Evolutionary conservation across 2,113 vertebrate species (phyloP).

Genomic region (Callocephalon fimbriatum): DNA sequence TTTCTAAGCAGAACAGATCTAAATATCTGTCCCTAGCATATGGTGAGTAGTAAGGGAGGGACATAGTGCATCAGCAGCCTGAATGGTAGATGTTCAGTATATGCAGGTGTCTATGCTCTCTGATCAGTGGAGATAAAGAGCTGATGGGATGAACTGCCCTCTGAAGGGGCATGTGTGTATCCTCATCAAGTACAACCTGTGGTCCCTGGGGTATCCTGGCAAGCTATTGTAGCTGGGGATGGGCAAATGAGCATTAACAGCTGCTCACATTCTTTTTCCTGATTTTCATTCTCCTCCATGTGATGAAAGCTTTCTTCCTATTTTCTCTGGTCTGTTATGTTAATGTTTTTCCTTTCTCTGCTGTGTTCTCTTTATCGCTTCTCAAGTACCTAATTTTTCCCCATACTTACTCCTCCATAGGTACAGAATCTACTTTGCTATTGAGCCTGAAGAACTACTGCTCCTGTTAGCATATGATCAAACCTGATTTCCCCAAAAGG

Average conservation of each 20-base stretch:
- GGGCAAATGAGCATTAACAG: background rate
- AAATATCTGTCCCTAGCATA: background rate
- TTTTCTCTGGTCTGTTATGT: background rate
- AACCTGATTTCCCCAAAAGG: background rate
- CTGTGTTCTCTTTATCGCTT: background rate
- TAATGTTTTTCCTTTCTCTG: background rate
- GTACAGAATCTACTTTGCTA: background rate
- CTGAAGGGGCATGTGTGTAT: rapidly evolving
- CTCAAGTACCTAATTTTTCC: background rate
- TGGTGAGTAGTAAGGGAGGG: background rate
- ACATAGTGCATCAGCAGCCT: background rate
- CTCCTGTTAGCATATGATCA: background rate
- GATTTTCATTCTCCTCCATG: background rate
- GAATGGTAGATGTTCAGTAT: rapidly evolving
- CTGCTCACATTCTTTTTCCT: rapidly evolving
- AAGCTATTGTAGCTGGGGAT: background rate
- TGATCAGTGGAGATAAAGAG: background rate
- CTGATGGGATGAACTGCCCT: background rate
- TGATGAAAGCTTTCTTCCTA: background rate
- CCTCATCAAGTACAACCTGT: background rate
- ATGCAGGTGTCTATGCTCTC: background rate
- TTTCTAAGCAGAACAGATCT: background rate
- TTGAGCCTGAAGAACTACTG: background rate
- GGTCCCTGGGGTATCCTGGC: background rate
- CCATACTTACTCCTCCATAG: background rate